Conservation (phyloP, 2,113 vertebrate genomes). For the Plecotus auritus region DNA sequence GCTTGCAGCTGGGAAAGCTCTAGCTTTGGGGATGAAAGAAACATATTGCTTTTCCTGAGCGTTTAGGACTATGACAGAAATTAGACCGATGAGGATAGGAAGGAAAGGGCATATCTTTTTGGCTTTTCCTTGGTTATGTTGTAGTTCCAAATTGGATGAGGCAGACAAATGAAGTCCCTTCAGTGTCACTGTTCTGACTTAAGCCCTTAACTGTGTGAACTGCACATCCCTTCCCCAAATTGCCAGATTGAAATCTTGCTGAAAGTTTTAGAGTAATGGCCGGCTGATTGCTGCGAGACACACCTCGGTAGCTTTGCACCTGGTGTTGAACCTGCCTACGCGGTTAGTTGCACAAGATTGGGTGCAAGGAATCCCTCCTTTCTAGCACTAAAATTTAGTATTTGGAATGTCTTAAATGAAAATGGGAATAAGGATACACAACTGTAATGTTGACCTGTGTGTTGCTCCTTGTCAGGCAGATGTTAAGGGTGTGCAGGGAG, state of each 20-base stretch:
- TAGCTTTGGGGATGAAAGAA: slow-evolving; percentile 8
- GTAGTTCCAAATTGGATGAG: slow-evolving; percentile 21
- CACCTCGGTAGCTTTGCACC: not conserved
- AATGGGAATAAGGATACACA: not conserved
- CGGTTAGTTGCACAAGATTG: not conserved
- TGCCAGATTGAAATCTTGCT: slow-evolving; percentile 22
- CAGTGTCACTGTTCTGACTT: not conserved
- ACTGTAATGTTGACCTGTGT: not conserved
- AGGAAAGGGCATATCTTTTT: slow-evolving; percentile 1
- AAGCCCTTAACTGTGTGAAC: not conserved
- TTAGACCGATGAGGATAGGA: not conserved
- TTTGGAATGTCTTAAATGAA: not conserved
- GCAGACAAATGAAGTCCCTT: not conserved
- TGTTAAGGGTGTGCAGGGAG: not conserved
- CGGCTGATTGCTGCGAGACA: not conserved
- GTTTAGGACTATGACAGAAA: slow-evolving; percentile 8
- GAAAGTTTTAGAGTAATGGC: not conserved
- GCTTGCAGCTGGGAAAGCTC: not conserved
- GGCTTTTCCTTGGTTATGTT: slow-evolving; percentile 14
- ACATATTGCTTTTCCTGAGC: not conserved
- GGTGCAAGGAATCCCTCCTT: not conserved
- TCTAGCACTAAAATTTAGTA: slow-evolving; percentile 10
- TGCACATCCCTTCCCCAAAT: not conserved
- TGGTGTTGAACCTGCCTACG: slow-evolving; percentile 6
- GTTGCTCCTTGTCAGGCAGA: not conserved